Evolutionary conservation across 2,797 vertebrate genomes (phyloP), one percentile per base, ranked within the genome.

Genomic region (Centroberyx gerrardi): DNA sequence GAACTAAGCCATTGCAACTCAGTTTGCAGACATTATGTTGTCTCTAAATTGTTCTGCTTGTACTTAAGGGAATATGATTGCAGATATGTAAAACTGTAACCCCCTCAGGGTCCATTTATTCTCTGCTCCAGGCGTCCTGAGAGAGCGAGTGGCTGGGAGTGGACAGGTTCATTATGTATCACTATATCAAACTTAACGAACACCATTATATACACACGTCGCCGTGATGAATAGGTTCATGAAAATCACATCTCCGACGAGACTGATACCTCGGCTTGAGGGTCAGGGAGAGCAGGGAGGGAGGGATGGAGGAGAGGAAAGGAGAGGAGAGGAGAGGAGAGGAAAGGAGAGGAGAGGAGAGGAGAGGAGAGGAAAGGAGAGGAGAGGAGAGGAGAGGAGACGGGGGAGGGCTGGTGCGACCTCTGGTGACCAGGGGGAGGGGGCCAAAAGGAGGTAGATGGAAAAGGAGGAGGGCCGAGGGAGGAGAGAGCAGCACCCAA

Each of bases 201-300:
- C 64, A 62, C 63, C 69, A 48, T 84, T 85, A 90, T 80, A 90
- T 78, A 86, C 84, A 87, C 87, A 88, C 68, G 81, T 88, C 79
- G 52, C 76, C 48, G 84, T 93, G 88, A 94, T 93, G 83, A 94
- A 95, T 92, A 90, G 93, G 89, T 92, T 93, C 90, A 92, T 94
- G 88, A 93, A 93, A 94, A 87, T 91, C 90, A 88, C 92, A 91
- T 89, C 88, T 88, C 79, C 82, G 88, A 90, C 51, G 74, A 68
- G 60, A 81, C 77, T 92, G 90, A 94, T 91, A 89, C 81, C 72
- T 63, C 46, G 4, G 48, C 55, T 73, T 66, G 54, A 18, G 46
- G 51, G 58, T 80, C 14, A 73, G 53, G 51, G 59, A 12, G 13
- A 31, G 38, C 17, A 51, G 51, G 22, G 40, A 22, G 64, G 15